phyloP scores from a whole-genome alignment of 2,888 invertebrate species.

The Macrophya alboannulata region DNA sequence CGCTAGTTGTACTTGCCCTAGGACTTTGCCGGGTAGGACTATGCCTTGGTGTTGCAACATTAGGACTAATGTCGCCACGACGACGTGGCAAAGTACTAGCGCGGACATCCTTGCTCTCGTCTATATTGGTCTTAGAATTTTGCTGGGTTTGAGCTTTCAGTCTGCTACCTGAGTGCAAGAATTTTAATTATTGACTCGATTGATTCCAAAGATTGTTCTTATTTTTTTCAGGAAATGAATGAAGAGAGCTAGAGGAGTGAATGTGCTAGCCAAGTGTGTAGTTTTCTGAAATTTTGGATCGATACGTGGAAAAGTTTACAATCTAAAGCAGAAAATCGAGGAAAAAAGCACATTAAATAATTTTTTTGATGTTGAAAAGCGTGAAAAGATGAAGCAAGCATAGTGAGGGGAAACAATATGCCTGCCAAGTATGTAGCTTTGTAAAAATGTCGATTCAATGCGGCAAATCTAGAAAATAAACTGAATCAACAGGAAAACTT shows the following conservation, averaged over 20 bases:
- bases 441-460: neutral
- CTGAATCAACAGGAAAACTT: too few relatives aligned
- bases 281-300: neutral
- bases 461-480: too few relatives aligned
- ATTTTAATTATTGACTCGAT: neutral
- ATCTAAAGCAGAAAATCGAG: neutral
- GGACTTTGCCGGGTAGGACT: conserved; percentile 75
- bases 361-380: neutral
- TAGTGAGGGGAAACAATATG: neutral
- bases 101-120: conserved; percentile 70
- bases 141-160: conserved; percentile 71
- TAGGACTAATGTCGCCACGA: conserved; percentile 76
- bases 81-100: conserved; percentile 78
- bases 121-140: conserved; percentile 64
- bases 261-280: neutral
- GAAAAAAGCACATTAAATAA: too few relatives aligned
- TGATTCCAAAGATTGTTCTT: neutral
- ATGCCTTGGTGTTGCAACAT: conserved; percentile 75
- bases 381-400: neutral
- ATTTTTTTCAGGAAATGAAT: neutral
- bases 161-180: conserved; percentile 65
- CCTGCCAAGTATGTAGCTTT: neutral
- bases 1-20: conserved; percentile 82
- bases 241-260: neutral
- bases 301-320: neutral